Conservation (phyloP, 2,797 vertebrate species). For the Spinibarbus caldwelli region DNA sequence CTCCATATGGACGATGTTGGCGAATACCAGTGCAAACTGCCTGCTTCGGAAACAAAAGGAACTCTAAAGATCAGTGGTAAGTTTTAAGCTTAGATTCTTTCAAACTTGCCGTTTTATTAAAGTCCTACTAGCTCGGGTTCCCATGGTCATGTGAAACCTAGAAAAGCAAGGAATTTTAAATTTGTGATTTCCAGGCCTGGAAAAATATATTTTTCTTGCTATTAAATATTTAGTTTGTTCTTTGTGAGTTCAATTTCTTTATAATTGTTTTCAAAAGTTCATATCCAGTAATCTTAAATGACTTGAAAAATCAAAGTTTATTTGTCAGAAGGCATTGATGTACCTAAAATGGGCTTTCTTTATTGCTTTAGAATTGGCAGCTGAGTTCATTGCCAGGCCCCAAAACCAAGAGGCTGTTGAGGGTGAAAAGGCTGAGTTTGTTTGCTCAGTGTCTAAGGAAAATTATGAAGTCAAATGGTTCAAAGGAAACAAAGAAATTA, state of each 20-base stretch:
- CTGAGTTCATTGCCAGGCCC: slow-evolving; percentile 93
- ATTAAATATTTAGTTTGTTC: not conserved
- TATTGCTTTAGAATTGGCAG: slow-evolving; percentile 86
- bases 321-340: slow-evolving; percentile 67
- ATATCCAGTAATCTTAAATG: not conserved
- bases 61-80: slow-evolving; percentile 91
- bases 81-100: slow-evolving; percentile 2
- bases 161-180: not conserved
- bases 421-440: slow-evolving; percentile 93
- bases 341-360: slow-evolving; percentile 69
- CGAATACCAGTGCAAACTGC: slow-evolving; percentile 90
- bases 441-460: slow-evolving; percentile 95
- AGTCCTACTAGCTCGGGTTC: slow-evolving; percentile 63
- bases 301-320: not conserved
- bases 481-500: slow-evolving; percentile 82
- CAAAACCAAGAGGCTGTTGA: slow-evolving; percentile 94
- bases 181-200: too few species aligned
- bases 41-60: slow-evolving; percentile 83
- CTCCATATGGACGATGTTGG: slow-evolving; percentile 87
- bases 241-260: not conserved
- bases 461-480: slow-evolving; percentile 92
- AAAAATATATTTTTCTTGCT: not conserved
- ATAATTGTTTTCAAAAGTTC: not conserved
- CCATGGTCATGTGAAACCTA: not conserved
- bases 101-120: slow-evolving; percentile 64